Evolutionary conservation across 2,888 invertebrate genomes (phyloP), one percentile per base, ranked within the genome.

Genomic region (Beris morrisii): DNA sequence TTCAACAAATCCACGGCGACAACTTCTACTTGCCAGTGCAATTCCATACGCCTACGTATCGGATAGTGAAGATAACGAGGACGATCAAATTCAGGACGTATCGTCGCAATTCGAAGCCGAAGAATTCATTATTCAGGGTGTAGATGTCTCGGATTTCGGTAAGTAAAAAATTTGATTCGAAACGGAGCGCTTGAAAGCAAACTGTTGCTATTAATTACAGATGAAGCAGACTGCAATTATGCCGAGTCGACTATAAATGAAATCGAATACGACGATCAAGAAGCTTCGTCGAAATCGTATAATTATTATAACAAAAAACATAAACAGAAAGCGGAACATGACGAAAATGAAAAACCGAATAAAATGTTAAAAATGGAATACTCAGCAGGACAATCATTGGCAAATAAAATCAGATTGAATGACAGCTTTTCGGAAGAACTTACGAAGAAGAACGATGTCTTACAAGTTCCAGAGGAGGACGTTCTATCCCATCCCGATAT

Each of bases 1-100:
- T 32, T 67, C 69, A 30, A 53, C 55, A 52, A 69, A 69, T 64
- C 67, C 69, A 38, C 13, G 69, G 32, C 43, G 69, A 11, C 58
- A 67, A 44, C 52, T 69, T 3, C 52, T 69, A 9, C 48, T 69
- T 11, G 32, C 64, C 3, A 67, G 22, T 22, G 69, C 69, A 2
- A 11, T 69, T 45, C 69, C 69, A 11, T 69, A 52, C 46, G 6
- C 46, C 7, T 66, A 66, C 52, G 58, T 61, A 28, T 67, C 69
- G 4, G 69, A 61, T 6, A 44, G 15, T 38, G 66, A 64, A n/a
- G 69, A 69, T n/a, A 50, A 28, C 15, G 50, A 50, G 11, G 59
- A 59, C 6, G 59, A 59, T n/a, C 48, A 59, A 59, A 30, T 48
- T 48, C 61, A 63, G 38, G 54, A 50, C 11, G 64, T 56, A 11